phyloP scores from a whole-genome alignment of 2,888 invertebrate species.

The Leucania comma region DNA sequence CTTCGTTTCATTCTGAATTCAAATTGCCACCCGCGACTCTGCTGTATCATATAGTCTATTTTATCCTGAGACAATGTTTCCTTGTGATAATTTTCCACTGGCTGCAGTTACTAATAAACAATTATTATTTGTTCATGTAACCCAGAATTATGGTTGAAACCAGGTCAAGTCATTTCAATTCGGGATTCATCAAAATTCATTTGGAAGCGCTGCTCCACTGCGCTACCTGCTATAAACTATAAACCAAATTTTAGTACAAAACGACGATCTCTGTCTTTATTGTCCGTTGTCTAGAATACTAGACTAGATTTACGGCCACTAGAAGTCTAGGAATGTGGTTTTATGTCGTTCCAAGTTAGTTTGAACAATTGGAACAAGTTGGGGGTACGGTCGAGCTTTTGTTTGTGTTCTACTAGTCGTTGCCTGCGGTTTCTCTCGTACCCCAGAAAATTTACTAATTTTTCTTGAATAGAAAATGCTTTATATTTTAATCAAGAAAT shows the following conservation, averaged over 20 bases:
- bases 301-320: constrained; percentile 51
- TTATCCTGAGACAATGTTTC: too few species aligned
- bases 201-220: constrained; percentile 1
- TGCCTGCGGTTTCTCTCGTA: neutral
- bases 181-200: constrained; percentile 26
- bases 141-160: neutral
- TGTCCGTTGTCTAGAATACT: constrained; percentile 45
- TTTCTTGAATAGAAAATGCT: neutral
- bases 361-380: constrained; percentile 49
- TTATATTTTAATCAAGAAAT: too few species aligned
- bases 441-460: neutral
- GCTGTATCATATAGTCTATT: too few species aligned
- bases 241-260: constrained; percentile 52
- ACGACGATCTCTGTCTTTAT: constrained; percentile 44
- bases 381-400: constrained; percentile 33
- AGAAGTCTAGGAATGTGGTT: constrained; percentile 52
- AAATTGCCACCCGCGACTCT: too few species aligned
- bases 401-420: constrained; percentile 9
- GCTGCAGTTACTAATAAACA: too few species aligned
- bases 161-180: constrained; percentile 11
- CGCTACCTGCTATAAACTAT: constrained; percentile 40
- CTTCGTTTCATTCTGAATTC: too few species aligned
- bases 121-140: too few species aligned
- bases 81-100: too few species aligned
- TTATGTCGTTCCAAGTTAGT: constrained; percentile 55